phyloP scores from a whole-genome alignment of 2,797 vertebrate genomes.

The Myripristis jacobus region DNA sequence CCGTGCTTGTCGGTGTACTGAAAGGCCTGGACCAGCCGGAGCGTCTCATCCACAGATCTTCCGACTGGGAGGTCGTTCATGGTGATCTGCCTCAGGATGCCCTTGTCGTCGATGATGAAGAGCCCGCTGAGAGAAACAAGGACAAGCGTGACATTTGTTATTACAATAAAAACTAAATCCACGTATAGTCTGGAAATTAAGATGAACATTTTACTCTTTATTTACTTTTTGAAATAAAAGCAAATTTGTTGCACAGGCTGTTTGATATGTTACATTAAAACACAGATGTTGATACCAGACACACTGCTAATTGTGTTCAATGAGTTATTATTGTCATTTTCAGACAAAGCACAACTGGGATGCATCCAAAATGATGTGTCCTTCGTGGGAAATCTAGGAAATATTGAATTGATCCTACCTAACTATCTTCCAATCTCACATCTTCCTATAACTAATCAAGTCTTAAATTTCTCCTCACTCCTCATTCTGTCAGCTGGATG shows the following conservation, averaged over 20 bases:
- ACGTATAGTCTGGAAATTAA: no score
- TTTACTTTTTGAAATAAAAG: no score
- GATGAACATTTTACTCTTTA: no score
- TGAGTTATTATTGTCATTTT: no score
- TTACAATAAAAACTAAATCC: no score
- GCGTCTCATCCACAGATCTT: conserved; percentile 93
- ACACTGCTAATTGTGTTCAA: neutral
- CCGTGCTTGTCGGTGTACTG: conserved; percentile 98
- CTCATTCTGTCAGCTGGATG: neutral
- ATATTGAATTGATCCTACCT: no score
- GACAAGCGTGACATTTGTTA: conserved; percentile 9
- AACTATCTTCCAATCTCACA: no score
- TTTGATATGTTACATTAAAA: neutral
- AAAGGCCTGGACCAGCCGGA: conserved; percentile 97
- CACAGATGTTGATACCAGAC: neutral
- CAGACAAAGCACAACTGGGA: no score
- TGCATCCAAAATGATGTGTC: no score
- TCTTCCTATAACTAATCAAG: neutral
- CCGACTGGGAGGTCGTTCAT: conserved; percentile 98
- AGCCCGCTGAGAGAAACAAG: conserved; percentile 86
- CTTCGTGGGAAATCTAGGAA: no score
- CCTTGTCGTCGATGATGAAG: conserved; percentile 96
- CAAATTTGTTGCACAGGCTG: neutral
- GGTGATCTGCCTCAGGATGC: conserved; percentile 95
- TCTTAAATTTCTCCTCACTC: neutral